Evolutionary conservation across 2,113 vertebrate genomes (phyloP), one percentile per base, ranked within the genome.

Genomic region (Bettongia penicillata): DNA sequence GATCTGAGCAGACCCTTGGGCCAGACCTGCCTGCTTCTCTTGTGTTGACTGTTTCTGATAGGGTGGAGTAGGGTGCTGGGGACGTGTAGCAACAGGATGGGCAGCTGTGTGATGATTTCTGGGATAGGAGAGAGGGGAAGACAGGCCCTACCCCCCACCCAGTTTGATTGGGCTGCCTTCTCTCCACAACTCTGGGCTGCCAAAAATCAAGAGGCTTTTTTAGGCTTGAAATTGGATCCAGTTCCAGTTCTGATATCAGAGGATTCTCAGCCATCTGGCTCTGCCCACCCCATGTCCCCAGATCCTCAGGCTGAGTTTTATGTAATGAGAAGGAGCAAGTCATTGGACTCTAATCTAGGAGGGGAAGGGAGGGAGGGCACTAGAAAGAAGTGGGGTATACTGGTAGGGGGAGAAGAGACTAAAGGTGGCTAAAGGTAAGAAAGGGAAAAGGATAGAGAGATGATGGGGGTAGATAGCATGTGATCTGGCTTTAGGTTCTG

Each of bases 191-290:
- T 51, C n/a, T 11, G 24, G 68, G 53, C 52, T 52, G 23, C 90
- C 89, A 10, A 93, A 91, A 91, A 91, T 52, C 52, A 90, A 94
- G 3, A 93, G 77, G 22, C 47, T 43, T 37, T 49, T 49, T 89
- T 53, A 49, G 57, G 31, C 90, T 49, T 5, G 3, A 92, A 90
- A 52, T 25, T 24, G 93, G 9, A 19, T 91, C 3, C 22, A 25
- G 51, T 53, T 93, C 68, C 22, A 25, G 61, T 53, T 93, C 68
- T 16, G 68, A 94, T 55, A 90, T n/a, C 31, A 92, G 68, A 84
- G 53, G 43, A 84, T 37, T 84, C 48, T 48, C 51, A 68, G 19
- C 68, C 31, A 26, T 53, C 95, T 89, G 47, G 43, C 31, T 55
- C 50, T 84, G 47, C 51, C 68, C 91, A 50, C 52, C 53, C 49